Base-by-base conservation (phyloP, 2,888 invertebrate genomes). In the Iphiclides podalirius region DNA sequence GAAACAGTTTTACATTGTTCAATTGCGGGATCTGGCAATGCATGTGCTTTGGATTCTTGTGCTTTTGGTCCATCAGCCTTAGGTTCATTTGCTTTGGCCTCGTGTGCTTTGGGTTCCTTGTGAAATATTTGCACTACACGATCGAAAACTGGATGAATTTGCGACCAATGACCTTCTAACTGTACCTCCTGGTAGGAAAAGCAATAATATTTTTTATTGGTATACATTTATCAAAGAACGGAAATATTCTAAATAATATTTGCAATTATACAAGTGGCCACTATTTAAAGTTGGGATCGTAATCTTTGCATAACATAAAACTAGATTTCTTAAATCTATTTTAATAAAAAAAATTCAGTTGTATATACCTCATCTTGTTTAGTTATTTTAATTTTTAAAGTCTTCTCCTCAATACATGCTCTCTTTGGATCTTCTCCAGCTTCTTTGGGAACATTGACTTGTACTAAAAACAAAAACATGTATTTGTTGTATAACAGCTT, bases 101-200 rank as follows among this genome's bases (percentile, higher is more conserved):
- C 20, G n/a, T n/a, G n/a, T n/a, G n/a, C n/a, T n/a, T n/a, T 4
- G 53, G 23, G 2, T 57, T 37, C 72, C 4, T 70, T 71, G 34
- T 75, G 68, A 17, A 82, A 70, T 52, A 80, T 64, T 7, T 75
- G 64, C n/a, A 80, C 71, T 13, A 85, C 75, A 26, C 83, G 75
- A n/a, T 72, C 69, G 9, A 86, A 46, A 0, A 77, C 71, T 0
- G 81, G 77, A 43, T 78, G 69, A 7, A 86, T 65, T 37, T 78
- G 72, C 0, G 75, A 67, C 83, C 81, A 80, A 31, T 71, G 73
- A 0, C 85, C 85, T 68, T 84, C 83, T 6, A 86, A 44, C 41
- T 79, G 72, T 2, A 83, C 67, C 54, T 79, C 79, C 85, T 85
- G 53, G 2, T n/a, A 20, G 20, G 20, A 20, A 20, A 3, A 3